Evolutionary conservation across 1,140 invertebrate genomes (phyloP).

Genomic region (Dolichoris vasculosae): DNA sequence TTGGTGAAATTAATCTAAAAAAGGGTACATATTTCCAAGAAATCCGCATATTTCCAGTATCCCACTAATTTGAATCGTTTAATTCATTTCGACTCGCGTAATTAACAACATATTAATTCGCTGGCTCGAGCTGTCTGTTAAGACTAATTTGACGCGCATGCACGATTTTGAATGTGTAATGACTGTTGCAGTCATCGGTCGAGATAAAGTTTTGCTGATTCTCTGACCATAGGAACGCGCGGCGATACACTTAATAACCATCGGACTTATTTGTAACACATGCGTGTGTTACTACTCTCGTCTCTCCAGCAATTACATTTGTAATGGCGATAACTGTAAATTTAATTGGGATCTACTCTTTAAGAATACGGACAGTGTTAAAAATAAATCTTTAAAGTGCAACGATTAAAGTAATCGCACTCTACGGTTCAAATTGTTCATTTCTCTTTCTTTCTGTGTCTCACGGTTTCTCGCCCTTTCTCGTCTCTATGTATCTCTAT

Average conservation of each 20-base stretch:
- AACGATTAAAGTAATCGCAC: slow-evolving; percentile 28
- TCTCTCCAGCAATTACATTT: slow-evolving; percentile 25
- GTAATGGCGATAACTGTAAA: slow-evolving; percentile 45
- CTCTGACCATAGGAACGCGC: slow-evolving; percentile 9
- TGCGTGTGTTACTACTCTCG: background rate
- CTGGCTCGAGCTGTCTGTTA: background rate
- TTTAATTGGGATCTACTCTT: slow-evolving; percentile 25
- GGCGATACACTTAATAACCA: slow-evolving; percentile 29
- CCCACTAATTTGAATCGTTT: background rate
- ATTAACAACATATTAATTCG: slow-evolving; percentile 13
- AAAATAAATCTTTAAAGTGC: slow-evolving; percentile 26
- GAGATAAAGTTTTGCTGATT: slow-evolving; percentile 20
- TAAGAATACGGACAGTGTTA: slow-evolving; percentile 17
- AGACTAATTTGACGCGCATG: slow-evolving; percentile 20
- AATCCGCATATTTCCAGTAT: background rate
- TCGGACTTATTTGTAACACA: slow-evolving; percentile 35
- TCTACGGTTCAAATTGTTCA: background rate
- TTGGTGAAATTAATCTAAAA: background rate
- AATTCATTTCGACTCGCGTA: background rate
- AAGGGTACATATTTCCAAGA: background rate
- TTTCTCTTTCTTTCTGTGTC: background rate
- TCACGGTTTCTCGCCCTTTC: background rate
- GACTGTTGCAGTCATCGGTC: background rate
- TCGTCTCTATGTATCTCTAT: background rate
- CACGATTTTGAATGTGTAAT: slow-evolving; percentile 13